Percentiles rank a stretch among this genome's conserved stretches.
These are phyloP conservation scores for Babyrousa celebensis DNA, from an alignment of 2,797 vertebrate genomes.

Conservation along the genomic window DNA sequence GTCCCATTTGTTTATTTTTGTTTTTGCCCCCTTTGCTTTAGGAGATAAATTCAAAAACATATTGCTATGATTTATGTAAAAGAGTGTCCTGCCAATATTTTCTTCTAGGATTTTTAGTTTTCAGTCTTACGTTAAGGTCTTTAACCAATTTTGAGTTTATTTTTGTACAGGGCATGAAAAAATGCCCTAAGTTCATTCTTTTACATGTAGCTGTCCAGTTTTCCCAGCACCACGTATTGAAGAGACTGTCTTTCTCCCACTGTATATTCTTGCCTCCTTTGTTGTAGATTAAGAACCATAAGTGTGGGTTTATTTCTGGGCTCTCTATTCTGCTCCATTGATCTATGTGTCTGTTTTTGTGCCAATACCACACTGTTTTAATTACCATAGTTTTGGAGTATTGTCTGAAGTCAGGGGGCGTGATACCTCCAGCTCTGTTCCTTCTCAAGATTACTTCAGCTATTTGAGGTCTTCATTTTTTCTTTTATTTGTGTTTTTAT, in stretches of 20 bases:
- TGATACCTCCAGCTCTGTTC: not conserved
- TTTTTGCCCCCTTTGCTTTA: not conserved
- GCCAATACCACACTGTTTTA: not conserved
- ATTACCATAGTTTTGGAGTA: not conserved
- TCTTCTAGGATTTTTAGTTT: not conserved
- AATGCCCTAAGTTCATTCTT: not conserved
- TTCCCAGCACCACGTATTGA: not conserved
- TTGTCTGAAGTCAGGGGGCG: not conserved
- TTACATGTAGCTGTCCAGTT: not conserved
- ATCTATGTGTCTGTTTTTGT: not conserved
- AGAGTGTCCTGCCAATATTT: not conserved
- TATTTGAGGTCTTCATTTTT: not conserved
- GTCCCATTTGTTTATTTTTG: not conserved
- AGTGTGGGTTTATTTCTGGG: not conserved
- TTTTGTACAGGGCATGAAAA: not conserved
- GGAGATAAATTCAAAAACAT: not conserved
- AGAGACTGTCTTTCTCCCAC: not conserved
- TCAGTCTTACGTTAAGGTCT: not conserved
- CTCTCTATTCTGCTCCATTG: not conserved
- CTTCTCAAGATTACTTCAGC: not conserved
- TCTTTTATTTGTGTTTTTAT: too few relatives aligned
- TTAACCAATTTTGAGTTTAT: not conserved
- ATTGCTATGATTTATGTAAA: not conserved
- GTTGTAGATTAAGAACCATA: not conserved
- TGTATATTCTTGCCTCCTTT: not conserved